Base-by-base conservation (phyloP, 2,113 vertebrate genomes). In the Chaetodon auriga region DNA sequence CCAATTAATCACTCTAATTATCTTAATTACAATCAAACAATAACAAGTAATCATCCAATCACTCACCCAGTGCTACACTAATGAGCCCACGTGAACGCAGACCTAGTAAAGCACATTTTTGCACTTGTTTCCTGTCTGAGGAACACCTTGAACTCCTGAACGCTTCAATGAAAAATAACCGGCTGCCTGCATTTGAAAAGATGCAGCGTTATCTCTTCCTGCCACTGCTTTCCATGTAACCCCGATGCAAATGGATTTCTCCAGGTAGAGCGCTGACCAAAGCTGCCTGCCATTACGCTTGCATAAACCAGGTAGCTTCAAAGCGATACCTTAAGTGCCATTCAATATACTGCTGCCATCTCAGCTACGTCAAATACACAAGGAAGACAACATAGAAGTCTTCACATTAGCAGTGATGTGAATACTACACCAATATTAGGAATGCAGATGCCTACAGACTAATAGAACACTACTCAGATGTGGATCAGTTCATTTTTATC, bases 11-110 rank as follows among this genome's bases (percentile, higher is more conserved):
- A 88, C 72, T 71, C 61, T 80, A 82, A 90, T 83, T 85, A 89
- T 90, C 78, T 85, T 76, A 88, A 90, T 92, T 89, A 77, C 55
- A 91, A 88, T 91, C 87, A 88, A 85, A 90, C 86, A 92, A 92
- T 80, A 86, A 87, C 43, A 75, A 58, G 57, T 80, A 92, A 92
- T 90, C 74, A 80, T 77, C 82, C 71, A 89, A 90, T 90, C 81
- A 84, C 78, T 91, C 81, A 73, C 85, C 61, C 84, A 9, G 89
- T 58, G 86, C 71, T 86, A 53, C 49, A 5, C 85, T 92, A 92
- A 93, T 90, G 89, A 91, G 85, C 81, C 64, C n/a, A 1, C 54
- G 57, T 19, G 0, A 82, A 64, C 72, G 49, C 65, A 45, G 77
- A 61, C 73, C 71, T 69, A 46, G 57, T 68, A 71, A 75, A 87